Percentiles rank a stretch among this genome's conserved stretches.
These are phyloP conservation scores for Pecten maximus DNA, from an alignment of 2,888 invertebrate genomes.

Conservation along the genomic window DNA sequence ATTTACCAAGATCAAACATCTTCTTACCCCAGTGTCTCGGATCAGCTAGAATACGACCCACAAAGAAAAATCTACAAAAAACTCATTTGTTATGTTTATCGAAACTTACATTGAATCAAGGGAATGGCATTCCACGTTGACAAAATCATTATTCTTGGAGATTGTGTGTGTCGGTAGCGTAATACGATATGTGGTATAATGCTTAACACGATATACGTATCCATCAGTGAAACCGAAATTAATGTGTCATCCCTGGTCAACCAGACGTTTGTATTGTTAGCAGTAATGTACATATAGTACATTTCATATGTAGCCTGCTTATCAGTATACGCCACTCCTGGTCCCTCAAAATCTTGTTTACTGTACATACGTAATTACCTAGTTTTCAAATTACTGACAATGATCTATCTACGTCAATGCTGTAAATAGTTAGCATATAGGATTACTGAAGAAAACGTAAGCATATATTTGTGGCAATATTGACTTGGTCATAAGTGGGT, in stretches of 20 bases:
- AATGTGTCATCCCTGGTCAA: background rate
- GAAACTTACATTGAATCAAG: background rate
- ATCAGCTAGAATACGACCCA: background rate
- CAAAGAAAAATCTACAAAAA: background rate
- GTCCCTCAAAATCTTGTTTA: background rate
- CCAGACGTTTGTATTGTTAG: background rate
- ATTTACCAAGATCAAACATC: background rate
- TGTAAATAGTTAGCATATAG: background rate
- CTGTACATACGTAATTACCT: background rate
- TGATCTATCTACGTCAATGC: background rate
- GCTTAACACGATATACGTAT: background rate
- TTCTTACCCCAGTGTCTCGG: background rate
- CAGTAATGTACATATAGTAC: background rate
- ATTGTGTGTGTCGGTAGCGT: background rate
- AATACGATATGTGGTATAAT: background rate
- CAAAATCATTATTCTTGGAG: background rate
- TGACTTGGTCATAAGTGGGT: background rate
- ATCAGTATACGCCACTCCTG: background rate
- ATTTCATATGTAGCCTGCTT: background rate
- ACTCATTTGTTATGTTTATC: background rate
- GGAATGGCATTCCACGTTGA: background rate
- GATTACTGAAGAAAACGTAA: background rate
- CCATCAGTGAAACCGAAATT: background rate
- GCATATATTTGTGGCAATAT: background rate
- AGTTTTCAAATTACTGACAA: background rate